Percentiles rank a stretch among this genome's conserved stretches.
phyloP scores from a whole-genome alignment of 2,888 invertebrate genomes.

The Prosopocoilus inquinatus region DNA sequence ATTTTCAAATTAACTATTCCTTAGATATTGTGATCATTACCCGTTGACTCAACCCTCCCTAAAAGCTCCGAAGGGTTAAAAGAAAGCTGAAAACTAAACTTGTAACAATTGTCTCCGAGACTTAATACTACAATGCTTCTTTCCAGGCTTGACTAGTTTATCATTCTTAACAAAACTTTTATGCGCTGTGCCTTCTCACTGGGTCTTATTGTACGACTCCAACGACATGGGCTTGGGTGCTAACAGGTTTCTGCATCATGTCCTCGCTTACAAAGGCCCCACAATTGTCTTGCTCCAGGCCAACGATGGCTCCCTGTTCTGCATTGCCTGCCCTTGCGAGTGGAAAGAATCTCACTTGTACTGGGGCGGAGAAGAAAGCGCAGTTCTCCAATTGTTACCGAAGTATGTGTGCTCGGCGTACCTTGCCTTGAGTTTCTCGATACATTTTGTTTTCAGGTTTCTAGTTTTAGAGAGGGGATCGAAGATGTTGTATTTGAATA shows the following conservation, averaged over 20 bases:
- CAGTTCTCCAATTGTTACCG: conserved; percentile 73
- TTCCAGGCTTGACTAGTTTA: conserved; percentile 39
- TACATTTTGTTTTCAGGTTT: conserved; percentile 48
- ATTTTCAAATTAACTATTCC: too few species aligned
- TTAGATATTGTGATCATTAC: too few species aligned
- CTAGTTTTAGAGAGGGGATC: conserved; percentile 62
- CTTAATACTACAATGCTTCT: not conserved
- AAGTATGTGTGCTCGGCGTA: conserved; percentile 54
- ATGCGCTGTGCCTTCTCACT: conserved; percentile 73
- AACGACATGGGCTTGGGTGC: conserved; percentile 83
- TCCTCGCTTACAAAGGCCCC: conserved; percentile 73
- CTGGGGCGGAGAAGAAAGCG: conserved; percentile 79
- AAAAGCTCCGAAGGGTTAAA: too few species aligned
- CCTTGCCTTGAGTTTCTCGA: not conserved
- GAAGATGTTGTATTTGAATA: conserved; percentile 83
- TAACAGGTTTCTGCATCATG: conserved; percentile 82
- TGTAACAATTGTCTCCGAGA: too few species aligned
- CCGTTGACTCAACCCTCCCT: too few species aligned
- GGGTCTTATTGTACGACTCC: conserved; percentile 82
- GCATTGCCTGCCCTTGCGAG: conserved; percentile 73
- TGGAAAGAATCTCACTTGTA: conserved; percentile 86
- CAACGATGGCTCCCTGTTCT: conserved; percentile 64
- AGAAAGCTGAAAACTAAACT: too few species aligned
- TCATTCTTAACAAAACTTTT: conserved; percentile 63
- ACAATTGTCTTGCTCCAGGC: conserved; percentile 62